Evolutionary conservation across 1,140 invertebrate genomes (phyloP), one percentile per base, ranked within the genome.

Genomic region (Melipona quadrifasciata): DNA sequence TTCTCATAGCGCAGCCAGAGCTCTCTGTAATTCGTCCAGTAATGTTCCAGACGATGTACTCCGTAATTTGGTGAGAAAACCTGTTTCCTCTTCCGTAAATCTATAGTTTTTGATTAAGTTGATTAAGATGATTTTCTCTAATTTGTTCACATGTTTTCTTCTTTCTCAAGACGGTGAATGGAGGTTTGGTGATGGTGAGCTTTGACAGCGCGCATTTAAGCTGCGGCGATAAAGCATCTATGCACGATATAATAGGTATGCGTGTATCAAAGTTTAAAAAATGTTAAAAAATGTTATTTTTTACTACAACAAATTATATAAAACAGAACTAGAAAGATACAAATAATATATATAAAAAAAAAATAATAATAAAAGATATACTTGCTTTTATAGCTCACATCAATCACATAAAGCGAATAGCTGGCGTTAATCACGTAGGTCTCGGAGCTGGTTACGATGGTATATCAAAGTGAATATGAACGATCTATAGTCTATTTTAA

Each of bases 1-100:
- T 94, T 98, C 98, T 47, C 98, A 99, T 94, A 98, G 98, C 27
- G 97, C 97, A 3, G 98, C 98, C 2, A 97, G 97, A 82, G 96
- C 97, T 31, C 94, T 98, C 24, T 99, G 98, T 94, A 98, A 98
- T 93, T 97, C 97, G 39, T 96, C 97, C 61, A 95, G 98, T 79
- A 99, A 99, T 92, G 98, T 99, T 39, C 97, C 97, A 65, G 98
- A 99, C 92, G 97, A 98, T 78, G 96, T 99, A 19, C 95, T 99
- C 17, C 95, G 96, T 58, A 95, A 97, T 95, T 95, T 98, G 91
- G 98, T 97, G 94, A 95, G 94, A 21, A 68, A 74, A 39, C 34
- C 39, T 47, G 6, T 47, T 47, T 47, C 39, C 8, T 47, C 6
- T 47, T 47, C 39, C 39, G 39, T 0, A 47, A 47, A 47, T 47